These are phyloP conservation scores for Calcarius ornatus DNA, from an alignment of 2,113 vertebrate genomes.

Conservation along the genomic window DNA sequence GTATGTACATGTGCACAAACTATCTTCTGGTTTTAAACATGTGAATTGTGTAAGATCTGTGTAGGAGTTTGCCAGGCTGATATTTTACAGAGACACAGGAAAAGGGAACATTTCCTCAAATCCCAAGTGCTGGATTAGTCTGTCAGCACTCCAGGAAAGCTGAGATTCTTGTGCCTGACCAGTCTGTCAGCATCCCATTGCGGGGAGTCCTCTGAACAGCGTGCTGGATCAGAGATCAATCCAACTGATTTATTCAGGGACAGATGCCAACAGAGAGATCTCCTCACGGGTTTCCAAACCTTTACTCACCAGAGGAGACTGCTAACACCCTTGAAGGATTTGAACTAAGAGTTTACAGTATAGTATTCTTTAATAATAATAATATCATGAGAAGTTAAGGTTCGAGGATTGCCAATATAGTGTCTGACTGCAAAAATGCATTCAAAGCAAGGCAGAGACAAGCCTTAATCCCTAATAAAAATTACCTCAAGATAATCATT, in stretches of 20 bases:
- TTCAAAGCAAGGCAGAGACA: background rate
- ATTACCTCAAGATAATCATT: background rate
- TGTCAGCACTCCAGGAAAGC: background rate
- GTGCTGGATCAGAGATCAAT: fast-evolving
- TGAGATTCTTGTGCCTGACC: background rate
- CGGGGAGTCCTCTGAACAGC: too few species aligned
- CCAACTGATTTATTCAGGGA: background rate
- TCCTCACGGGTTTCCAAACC: background rate
- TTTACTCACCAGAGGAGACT: background rate
- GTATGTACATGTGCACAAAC: background rate
- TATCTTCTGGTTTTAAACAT: background rate
- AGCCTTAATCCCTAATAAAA: background rate
- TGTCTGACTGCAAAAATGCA: background rate
- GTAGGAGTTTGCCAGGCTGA: background rate
- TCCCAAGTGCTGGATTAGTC: background rate
- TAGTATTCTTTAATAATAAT: background rate
- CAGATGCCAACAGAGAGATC: background rate
- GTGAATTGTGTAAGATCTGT: background rate
- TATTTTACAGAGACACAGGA: background rate
- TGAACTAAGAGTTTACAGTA: background rate
- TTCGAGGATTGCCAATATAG: fast-evolving
- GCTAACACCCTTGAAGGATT: background rate
- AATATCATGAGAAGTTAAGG: background rate
- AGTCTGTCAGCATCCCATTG: fast-evolving
- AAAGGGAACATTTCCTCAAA: background rate